A percentile compares a stretch with the other conserved stretches of the same genome.
Evolutionary conservation across 1,140 invertebrate genomes (phyloP).

Genomic region (Trichonephila clavipes): DNA sequence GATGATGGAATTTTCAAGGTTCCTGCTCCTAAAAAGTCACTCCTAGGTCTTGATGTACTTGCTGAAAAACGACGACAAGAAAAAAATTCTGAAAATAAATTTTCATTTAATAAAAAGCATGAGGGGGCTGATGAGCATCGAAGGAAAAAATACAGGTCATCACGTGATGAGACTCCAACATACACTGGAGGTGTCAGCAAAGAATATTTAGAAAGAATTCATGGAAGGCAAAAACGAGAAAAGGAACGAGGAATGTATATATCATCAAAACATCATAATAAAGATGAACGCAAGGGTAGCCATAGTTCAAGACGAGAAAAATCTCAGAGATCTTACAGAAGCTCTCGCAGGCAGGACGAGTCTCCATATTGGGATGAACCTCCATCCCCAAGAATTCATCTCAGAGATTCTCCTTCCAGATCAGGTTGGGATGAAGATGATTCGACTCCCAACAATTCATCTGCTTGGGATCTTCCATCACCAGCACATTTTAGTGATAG

Average conservation of each 20-base stretch:
- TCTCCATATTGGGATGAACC: slow-evolving; percentile 65
- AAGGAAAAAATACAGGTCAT: slow-evolving; percentile 87
- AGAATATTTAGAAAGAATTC: slow-evolving; percentile 85
- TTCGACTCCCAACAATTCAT: slow-evolving; percentile 79
- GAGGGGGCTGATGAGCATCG: slow-evolving; percentile 44
- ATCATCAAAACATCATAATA: slow-evolving; percentile 81
- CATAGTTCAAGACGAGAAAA: slow-evolving; percentile 55
- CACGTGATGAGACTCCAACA: slow-evolving; percentile 93
- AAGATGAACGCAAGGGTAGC: slow-evolving; percentile 77
- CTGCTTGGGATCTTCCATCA: slow-evolving; percentile 96
- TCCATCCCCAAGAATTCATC: slow-evolving; percentile 66
- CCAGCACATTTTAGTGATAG: slow-evolving; percentile 83
- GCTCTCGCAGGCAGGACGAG: slow-evolving; percentile 31
- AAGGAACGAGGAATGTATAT: slow-evolving; percentile 83
- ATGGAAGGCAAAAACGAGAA: slow-evolving; percentile 83
- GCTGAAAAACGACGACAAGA: slow-evolving; percentile 80
- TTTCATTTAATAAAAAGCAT: neutral
- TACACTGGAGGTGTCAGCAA: slow-evolving; percentile 94
- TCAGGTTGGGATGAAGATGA: slow-evolving; percentile 73
- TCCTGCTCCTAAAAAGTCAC: slow-evolving; percentile 78
- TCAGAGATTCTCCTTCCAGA: slow-evolving; percentile 72
- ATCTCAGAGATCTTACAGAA: slow-evolving; percentile 71
- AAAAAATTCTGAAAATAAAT: slow-evolving; percentile 55
- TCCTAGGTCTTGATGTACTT: slow-evolving; percentile 83
- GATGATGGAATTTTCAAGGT: slow-evolving; percentile 75